Evolutionary conservation across 1,140 invertebrate genomes (phyloP).

Genomic region (Drosophila novamexicana): DNA sequence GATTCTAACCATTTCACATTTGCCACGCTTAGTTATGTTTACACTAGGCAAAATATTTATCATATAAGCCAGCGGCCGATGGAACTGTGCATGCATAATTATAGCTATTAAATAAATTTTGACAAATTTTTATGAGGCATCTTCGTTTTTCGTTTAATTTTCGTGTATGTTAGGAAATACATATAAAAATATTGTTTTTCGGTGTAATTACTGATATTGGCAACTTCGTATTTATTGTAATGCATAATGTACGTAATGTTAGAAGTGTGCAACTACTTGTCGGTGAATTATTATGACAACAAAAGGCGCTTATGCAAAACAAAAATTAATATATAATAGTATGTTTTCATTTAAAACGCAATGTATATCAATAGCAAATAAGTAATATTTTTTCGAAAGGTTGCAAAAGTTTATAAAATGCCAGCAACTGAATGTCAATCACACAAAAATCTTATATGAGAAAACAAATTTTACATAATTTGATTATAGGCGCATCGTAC

Average conservation of each 20-base stretch:
- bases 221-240: conserved; percentile 71
- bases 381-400: conserved; percentile 52
- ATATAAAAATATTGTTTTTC: conserved; percentile 65
- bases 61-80: conserved; percentile 1
- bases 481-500: conserved; percentile 50
- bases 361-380: conserved; percentile 53
- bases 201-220: conserved; percentile 78
- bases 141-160: conserved; percentile 26
- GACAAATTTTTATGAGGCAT: conserved; percentile 27
- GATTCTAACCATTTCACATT: neutral
- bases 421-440: conserved; percentile 16
- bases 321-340: conserved; percentile 54
- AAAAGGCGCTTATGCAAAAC: conserved; percentile 37
- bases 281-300: conserved; percentile 44
- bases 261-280: conserved; percentile 55
- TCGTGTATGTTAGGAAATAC: conserved; percentile 54
- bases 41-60: neutral
- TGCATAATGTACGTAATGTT: conserved; percentile 68
- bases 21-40: neutral
- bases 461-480: conserved; percentile 51
- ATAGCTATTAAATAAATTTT: conserved; percentile 43
- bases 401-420: conserved; percentile 38
- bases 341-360: conserved; percentile 68
- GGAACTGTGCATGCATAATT: conserved; percentile 43
- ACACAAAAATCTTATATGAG: conserved; percentile 28